Conservation (phyloP, 2,113 vertebrate species). For the Loxodonta africana region DNA sequence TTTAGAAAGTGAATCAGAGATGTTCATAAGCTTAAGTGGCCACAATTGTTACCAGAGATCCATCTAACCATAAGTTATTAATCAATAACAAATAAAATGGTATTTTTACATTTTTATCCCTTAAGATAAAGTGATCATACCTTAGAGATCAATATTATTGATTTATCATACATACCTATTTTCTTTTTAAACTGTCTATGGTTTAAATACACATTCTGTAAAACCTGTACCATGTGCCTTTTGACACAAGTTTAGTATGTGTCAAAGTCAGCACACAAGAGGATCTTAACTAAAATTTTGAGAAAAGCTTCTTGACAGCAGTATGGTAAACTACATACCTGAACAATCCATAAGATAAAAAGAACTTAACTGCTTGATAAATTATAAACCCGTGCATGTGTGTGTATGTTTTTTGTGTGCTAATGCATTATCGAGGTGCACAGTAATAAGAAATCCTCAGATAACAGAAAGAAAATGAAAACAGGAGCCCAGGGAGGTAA, state of each 20-base stretch:
- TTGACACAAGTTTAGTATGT: neutral
- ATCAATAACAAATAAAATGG: neutral
- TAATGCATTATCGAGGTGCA: neutral
- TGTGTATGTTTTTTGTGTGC: neutral
- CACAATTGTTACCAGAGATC: neutral
- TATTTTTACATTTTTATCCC: neutral
- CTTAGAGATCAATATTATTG: neutral
- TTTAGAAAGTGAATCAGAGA: slow-evolving; percentile 22
- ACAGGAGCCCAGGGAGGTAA: neutral
- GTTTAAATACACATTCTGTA: slow-evolving; percentile 9
- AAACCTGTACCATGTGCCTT: neutral
- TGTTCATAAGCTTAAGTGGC: slow-evolving; percentile 33
- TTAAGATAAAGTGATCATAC: neutral
- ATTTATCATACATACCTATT: neutral
- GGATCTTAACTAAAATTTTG: neutral
- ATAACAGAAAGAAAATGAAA: neutral
- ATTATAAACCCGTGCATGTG: neutral
- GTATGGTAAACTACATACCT: neutral
- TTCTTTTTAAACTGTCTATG: slow-evolving; percentile 1
- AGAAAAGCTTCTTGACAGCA: neutral
- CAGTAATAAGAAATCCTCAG: neutral
- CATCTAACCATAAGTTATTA: neutral
- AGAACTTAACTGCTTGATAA: slow-evolving; percentile 31
- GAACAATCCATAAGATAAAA: slow-evolving; percentile 6
- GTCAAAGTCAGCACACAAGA: neutral